phyloP scores from a whole-genome alignment of 2,113 vertebrate species.

The Barnardius zonarius region DNA sequence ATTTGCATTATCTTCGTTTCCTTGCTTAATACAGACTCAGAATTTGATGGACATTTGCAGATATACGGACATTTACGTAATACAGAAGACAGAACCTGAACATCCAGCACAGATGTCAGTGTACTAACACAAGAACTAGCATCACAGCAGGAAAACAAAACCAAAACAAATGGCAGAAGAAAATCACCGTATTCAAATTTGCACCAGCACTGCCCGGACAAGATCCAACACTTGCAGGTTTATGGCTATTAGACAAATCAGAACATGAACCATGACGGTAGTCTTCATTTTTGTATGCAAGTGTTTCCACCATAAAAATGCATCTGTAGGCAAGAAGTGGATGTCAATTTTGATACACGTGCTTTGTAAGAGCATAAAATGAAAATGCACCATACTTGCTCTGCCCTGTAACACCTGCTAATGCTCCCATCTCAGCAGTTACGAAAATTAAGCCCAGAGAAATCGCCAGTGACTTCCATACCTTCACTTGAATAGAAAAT shows the following conservation, averaged over 20 bases:
- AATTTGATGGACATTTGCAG: neutral
- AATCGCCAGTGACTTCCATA: neutral
- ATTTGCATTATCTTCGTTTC: slow-evolving; percentile 44
- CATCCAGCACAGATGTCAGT: neutral
- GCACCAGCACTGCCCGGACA: neutral
- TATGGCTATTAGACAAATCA: neutral
- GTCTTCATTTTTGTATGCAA: neutral
- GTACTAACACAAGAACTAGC: neutral
- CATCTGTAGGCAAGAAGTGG: neutral
- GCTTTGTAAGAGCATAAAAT: neutral
- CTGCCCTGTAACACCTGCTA: slow-evolving; percentile 21
- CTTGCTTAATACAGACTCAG: slow-evolving; percentile 12
- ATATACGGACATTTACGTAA: accelerated
- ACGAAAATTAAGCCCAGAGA: neutral
- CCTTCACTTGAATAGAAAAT: neutral
- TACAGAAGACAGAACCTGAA: neutral
- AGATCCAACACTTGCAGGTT: neutral
- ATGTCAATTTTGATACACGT: neutral
- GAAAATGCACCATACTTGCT: neutral
- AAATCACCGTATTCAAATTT: neutral
- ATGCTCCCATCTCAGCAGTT: neutral
- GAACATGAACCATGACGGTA: neutral
- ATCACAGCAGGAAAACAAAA: neutral
- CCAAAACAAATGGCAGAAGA: neutral
- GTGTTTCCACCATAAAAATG: neutral